phyloP scores from a whole-genome alignment of 2,113 vertebrate genomes.

The Ancistrus triradiatus region DNA sequence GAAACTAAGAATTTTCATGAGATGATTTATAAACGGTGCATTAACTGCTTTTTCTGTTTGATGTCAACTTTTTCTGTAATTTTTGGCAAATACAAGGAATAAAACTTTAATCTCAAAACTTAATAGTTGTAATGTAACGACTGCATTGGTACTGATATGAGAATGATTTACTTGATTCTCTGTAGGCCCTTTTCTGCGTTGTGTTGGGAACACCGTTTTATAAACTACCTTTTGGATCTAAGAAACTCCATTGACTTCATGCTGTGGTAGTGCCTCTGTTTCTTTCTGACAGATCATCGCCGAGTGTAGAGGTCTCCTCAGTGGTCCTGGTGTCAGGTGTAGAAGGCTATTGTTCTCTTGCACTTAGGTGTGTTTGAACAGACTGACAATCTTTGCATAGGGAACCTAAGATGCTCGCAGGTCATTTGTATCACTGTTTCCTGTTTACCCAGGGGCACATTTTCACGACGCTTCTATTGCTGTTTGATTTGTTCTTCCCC shows the following conservation, averaged over 20 bases:
- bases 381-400: conserved; percentile 17
- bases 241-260: background rate
- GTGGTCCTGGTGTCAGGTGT: conserved; percentile 28
- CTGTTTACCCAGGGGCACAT: conserved; percentile 52
- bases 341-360: conserved; percentile 29
- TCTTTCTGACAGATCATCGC: conserved; percentile 10
- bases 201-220: too few relatives aligned
- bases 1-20: too few relatives aligned
- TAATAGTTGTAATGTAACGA: too few relatives aligned
- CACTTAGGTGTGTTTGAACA: conserved; percentile 33
- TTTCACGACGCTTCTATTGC: conserved; percentile 33
- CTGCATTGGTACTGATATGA: too few relatives aligned
- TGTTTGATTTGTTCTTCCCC: conserved; percentile 44
- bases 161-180: too few relatives aligned
- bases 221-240: too few relatives aligned
- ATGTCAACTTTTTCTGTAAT: too few relatives aligned
- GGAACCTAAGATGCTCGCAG: conserved; percentile 27
- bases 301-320: conserved; percentile 2
- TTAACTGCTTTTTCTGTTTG: too few relatives aligned
- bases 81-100: too few relatives aligned
- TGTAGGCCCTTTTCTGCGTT: too few relatives aligned
- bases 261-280: background rate
- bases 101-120: too few relatives aligned
- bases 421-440: conserved; percentile 57
- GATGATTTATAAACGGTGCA: too few relatives aligned